Evolutionary conservation across 1,140 invertebrate species (phyloP).

Genomic region (Carcinoscorpius rotundicauda): DNA sequence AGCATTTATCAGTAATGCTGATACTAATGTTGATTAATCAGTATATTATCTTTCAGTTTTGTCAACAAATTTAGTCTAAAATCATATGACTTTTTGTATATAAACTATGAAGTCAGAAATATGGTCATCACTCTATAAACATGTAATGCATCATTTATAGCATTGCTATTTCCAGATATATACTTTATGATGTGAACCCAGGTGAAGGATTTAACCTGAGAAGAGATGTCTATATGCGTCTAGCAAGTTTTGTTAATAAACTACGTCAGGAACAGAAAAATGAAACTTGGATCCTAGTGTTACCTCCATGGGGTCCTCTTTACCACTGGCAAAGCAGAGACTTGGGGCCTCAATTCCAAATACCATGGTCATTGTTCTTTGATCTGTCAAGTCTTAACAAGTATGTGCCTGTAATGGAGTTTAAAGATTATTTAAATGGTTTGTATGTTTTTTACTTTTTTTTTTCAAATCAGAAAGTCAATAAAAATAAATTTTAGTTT

Average conservation of each 20-base stretch:
- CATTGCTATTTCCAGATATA: conserved; percentile 38
- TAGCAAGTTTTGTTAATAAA: conserved; percentile 63
- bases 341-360: conserved; percentile 37
- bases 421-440: conserved; percentile 55
- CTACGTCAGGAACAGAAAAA: conserved; percentile 46
- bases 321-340: conserved; percentile 73
- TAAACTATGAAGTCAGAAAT: too few relatives aligned
- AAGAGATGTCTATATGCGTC: conserved; percentile 85
- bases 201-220: conserved; percentile 94
- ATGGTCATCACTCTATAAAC: too few relatives aligned
- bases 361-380: conserved; percentile 76
- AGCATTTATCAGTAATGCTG: too few relatives aligned
- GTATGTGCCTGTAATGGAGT: conserved; percentile 77
- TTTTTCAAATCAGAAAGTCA: background rate
- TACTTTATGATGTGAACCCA: conserved; percentile 87
- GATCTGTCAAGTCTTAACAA: conserved; percentile 61
- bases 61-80: too few relatives aligned
- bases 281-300: conserved; percentile 42
- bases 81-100: too few relatives aligned
- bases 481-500: background rate
- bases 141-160: too few relatives aligned
- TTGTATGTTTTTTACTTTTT: background rate
- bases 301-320: conserved; percentile 80
- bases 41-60: too few relatives aligned
- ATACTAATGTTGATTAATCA: too few relatives aligned